phyloP scores from a whole-genome alignment of 2,888 invertebrate genomes.

The Yponomeuta evonymella region DNA sequence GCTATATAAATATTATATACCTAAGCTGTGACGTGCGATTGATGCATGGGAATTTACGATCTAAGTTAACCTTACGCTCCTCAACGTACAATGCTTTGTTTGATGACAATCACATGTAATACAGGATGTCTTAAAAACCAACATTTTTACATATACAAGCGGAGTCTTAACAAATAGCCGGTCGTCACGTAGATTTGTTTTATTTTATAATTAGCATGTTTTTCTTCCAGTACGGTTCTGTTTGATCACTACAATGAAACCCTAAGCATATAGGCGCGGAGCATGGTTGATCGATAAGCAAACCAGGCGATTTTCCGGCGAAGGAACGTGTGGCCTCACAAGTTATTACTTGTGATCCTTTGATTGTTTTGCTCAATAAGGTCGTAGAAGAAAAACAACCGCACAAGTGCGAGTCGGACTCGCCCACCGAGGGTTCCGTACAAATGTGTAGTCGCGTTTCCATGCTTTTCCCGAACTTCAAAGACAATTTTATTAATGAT shows the following conservation, averaged over 20 bases:
- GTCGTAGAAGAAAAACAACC: too few relatives aligned
- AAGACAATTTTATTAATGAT: too few relatives aligned
- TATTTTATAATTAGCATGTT: slow-evolving; percentile 10
- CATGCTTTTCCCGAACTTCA: too few relatives aligned
- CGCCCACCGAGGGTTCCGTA: too few relatives aligned
- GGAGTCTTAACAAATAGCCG: background rate
- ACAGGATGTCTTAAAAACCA: background rate
- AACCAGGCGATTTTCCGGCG: background rate
- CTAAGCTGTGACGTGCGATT: too few relatives aligned
- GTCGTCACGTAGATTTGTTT: slow-evolving; percentile 13
- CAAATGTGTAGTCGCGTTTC: too few relatives aligned
- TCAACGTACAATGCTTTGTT: too few relatives aligned
- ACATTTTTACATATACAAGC: background rate
- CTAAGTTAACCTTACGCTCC: too few relatives aligned
- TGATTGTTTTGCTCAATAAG: background rate
- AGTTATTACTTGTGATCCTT: background rate
- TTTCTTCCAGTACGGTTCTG: background rate
- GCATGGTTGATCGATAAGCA: background rate
- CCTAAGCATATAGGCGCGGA: background rate
- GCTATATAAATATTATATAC: too few relatives aligned
- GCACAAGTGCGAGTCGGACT: too few relatives aligned
- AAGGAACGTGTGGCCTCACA: background rate
- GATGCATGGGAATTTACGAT: too few relatives aligned
- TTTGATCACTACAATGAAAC: background rate
- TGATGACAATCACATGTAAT: background rate